Evolutionary conservation across 2,797 vertebrate species (phyloP).

Genomic region (Pseudochaenichthys georgianus): DNA sequence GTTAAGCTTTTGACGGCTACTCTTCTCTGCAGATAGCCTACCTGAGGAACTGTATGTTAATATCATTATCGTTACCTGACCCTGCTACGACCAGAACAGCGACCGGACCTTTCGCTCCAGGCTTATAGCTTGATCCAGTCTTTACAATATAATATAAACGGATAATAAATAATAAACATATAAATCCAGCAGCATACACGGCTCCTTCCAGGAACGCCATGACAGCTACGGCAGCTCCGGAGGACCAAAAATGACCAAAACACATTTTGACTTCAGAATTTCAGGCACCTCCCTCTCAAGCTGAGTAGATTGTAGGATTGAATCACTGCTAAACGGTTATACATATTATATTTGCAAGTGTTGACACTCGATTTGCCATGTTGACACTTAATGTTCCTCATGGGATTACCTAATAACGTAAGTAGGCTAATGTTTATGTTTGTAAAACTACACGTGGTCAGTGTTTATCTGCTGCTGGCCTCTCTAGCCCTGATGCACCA

Average conservation of each 20-base stretch:
- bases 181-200: conserved; percentile 2
- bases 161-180: conserved; percentile 54
- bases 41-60: neutral
- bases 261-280: neutral
- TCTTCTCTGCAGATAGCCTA: too few relatives aligned
- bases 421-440: too few relatives aligned
- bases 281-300: neutral
- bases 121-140: conserved; percentile 42
- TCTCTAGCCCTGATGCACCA: too few relatives aligned
- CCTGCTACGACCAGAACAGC: conserved; percentile 91
- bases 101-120: conserved; percentile 73
- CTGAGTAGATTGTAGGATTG: too few relatives aligned
- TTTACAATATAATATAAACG: conserved; percentile 68
- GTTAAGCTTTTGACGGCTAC: too few relatives aligned
- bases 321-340: too few relatives aligned
- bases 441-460: too few relatives aligned
- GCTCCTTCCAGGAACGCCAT: conserved; percentile 22
- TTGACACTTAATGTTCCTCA: too few relatives aligned
- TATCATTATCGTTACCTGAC: conserved; percentile 84
- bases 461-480: too few relatives aligned
- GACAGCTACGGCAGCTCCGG: conserved; percentile 13
- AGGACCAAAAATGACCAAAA: conserved; percentile 9
- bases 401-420: too few relatives aligned
- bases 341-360: too few relatives aligned
- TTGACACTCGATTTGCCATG: too few relatives aligned